A percentile compares a stretch with the other conserved stretches of the same genome.
Conservation (phyloP, 23 tunicate genomes). For the Corella eumyota region DNA sequence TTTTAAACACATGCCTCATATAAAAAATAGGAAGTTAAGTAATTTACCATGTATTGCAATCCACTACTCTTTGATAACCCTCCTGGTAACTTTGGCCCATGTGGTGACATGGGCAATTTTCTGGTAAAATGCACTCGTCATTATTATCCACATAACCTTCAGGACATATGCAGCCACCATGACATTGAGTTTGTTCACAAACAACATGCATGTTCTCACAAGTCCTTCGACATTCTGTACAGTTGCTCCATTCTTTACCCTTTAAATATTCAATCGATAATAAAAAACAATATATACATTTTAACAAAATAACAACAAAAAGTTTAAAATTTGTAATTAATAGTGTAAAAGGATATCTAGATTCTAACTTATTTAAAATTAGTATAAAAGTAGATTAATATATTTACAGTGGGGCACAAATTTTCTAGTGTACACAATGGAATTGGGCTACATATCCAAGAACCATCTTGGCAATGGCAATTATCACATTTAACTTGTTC, state of each 20-base stretch:
- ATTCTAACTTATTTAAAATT: background rate
- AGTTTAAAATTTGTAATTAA: background rate
- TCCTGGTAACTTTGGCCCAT: slow-evolving; percentile 30
- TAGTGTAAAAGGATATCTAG: background rate
- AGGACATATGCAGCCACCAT: slow-evolving; percentile 55
- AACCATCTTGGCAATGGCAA: slow-evolving; percentile 45
- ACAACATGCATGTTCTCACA: slow-evolving; percentile 70
- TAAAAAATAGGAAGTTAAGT: background rate
- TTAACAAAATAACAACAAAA: background rate
- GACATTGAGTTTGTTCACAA: slow-evolving; percentile 50
- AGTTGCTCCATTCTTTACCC: slow-evolving; percentile 56
- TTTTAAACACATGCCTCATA: background rate
- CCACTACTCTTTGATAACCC: slow-evolving; percentile 12
- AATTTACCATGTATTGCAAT: slow-evolving; percentile 53
- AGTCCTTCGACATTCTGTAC: slow-evolving; percentile 61
- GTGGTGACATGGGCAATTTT: slow-evolving; percentile 43
- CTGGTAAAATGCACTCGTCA: slow-evolving; percentile 21
- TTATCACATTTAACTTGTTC: slow-evolving; percentile 29
- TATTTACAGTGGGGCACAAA: slow-evolving; percentile 38
- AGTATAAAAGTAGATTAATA: no score
- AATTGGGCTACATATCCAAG: slow-evolving; percentile 32
- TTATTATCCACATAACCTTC: slow-evolving; percentile 27
- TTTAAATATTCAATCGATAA: background rate
- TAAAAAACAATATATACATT: background rate
- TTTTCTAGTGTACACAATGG: slow-evolving; percentile 39